Percentiles rank a stretch among this genome's conserved stretches.
These are phyloP conservation scores for Phthorimaea operculella DNA, from an alignment of 1,140 invertebrate species.

Conservation along the genomic window DNA sequence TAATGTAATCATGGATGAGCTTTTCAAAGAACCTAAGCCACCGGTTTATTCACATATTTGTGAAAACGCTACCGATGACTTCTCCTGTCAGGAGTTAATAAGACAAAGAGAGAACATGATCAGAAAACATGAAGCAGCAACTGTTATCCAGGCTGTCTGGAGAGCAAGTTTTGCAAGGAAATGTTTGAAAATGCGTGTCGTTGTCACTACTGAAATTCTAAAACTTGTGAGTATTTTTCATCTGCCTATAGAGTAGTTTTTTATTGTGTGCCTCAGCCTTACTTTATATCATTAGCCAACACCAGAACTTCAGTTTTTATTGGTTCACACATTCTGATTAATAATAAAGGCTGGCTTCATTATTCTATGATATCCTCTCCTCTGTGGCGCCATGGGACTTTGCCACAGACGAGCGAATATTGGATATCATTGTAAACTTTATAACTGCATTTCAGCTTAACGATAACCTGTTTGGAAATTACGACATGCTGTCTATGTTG, in stretches of 20 bases:
- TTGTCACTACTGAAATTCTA: slow-evolving; percentile 25
- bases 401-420: too few species aligned
- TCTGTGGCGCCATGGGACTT: too few species aligned
- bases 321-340: too few species aligned
- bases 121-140: slow-evolving; percentile 43
- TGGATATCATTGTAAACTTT: neutral
- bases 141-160: slow-evolving; percentile 43
- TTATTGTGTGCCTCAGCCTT: too few species aligned
- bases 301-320: too few species aligned
- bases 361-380: too few species aligned
- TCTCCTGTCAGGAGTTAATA: slow-evolving; percentile 40
- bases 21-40: slow-evolving; percentile 19
- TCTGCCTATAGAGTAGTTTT: too few species aligned
- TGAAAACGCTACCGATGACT: slow-evolving; percentile 34
- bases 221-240: neutral
- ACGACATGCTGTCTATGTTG: slow-evolving; percentile 38
- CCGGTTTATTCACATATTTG: slow-evolving; percentile 33
- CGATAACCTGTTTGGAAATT: slow-evolving; percentile 44
- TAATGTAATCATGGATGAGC: slow-evolving; percentile 23
- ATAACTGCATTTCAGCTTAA: slow-evolving; percentile 29
- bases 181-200: slow-evolving; percentile 22
- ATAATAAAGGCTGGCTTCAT: too few species aligned
- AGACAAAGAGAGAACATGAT: slow-evolving; percentile 39
- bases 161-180: slow-evolving; percentile 45
- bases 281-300: too few species aligned